Percentiles rank a stretch among this genome's conserved stretches.
phyloP scores from a whole-genome alignment of 2,888 invertebrate genomes.

The Lycia hirtaria region DNA sequence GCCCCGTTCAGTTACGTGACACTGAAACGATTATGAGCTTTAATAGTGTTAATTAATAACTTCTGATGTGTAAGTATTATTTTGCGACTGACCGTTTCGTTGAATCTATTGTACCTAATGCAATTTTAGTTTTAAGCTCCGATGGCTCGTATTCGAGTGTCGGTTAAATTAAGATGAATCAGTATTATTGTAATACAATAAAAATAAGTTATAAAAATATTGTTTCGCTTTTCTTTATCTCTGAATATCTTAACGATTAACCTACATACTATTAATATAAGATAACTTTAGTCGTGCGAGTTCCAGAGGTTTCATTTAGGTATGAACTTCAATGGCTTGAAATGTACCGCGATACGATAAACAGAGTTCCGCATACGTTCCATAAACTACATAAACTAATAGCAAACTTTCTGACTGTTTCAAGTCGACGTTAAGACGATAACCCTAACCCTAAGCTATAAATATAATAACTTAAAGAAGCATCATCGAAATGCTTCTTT shows the following conservation, averaged over 20 bases:
- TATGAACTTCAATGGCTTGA: neutral
- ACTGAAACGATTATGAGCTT: constrained; percentile 1
- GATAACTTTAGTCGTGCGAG: neutral
- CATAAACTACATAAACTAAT: neutral
- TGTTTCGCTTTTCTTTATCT: neutral
- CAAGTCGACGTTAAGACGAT: too few species aligned
- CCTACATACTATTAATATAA: neutral
- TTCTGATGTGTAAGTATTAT: constrained; percentile 16
- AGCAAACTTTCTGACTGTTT: neutral
- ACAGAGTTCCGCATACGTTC: neutral
- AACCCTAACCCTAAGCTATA: too few species aligned
- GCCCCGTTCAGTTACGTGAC: neutral
- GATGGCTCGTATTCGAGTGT: constrained; percentile 24
- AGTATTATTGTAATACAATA: constrained; percentile 1
- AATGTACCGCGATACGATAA: neutral
- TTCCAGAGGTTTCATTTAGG: neutral
- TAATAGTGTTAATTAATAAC: constrained; percentile 1
- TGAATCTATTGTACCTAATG: constrained; percentile 20
- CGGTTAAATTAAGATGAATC: constrained; percentile 19
- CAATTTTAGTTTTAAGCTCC: constrained; percentile 12
- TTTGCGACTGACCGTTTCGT: constrained; percentile 14
- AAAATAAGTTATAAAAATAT: neutral
- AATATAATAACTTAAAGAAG: too few species aligned
- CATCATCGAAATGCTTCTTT: too few species aligned
- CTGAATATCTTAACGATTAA: neutral